Conservation (phyloP, 2,888 invertebrate species). For the Salpingus planirostris region DNA sequence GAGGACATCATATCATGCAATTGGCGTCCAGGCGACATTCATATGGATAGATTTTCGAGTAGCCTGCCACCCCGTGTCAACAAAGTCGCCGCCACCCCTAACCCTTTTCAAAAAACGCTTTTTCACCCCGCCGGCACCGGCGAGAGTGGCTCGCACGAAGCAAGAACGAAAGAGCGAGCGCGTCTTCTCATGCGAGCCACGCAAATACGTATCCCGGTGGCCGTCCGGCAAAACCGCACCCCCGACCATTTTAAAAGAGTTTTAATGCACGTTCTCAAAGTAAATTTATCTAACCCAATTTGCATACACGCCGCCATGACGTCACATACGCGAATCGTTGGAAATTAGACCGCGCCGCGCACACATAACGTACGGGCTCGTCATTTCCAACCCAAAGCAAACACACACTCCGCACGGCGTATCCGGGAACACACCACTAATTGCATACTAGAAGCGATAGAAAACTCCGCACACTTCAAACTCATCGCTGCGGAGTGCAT, state of each 20-base stretch:
- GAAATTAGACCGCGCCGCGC: too few relatives aligned
- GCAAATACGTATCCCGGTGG: slow-evolving; percentile 9
- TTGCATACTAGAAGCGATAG: too few relatives aligned
- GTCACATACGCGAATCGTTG: too few relatives aligned
- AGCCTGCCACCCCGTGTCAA: slow-evolving; percentile 12
- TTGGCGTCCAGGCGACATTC: slow-evolving; percentile 12
- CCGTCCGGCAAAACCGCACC: slow-evolving; percentile 3
- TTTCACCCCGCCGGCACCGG: slow-evolving; percentile 6
- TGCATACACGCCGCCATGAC: too few relatives aligned
- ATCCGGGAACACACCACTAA: too few relatives aligned
- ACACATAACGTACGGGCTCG: too few relatives aligned
- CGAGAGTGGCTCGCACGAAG: slow-evolving; percentile 1
- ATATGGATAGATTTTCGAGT: slow-evolving; percentile 15
- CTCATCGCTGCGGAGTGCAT: too few relatives aligned
- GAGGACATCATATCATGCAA: too few relatives aligned
- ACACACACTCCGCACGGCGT: too few relatives aligned
- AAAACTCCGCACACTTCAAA: too few relatives aligned
- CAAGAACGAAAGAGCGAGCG: too few relatives aligned
- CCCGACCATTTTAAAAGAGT: slow-evolving; percentile 10
- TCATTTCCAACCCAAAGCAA: too few relatives aligned
- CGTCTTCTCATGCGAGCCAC: slow-evolving; percentile 11
- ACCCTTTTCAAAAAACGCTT: slow-evolving; percentile 13
- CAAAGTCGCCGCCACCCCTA: slow-evolving; percentile 8
- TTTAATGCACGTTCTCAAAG: slow-evolving; percentile 16
- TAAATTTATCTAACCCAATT: slow-evolving; percentile 17